phyloP scores from a whole-genome alignment of 2,113 vertebrate species.

The Chaetodon trifascialis region DNA sequence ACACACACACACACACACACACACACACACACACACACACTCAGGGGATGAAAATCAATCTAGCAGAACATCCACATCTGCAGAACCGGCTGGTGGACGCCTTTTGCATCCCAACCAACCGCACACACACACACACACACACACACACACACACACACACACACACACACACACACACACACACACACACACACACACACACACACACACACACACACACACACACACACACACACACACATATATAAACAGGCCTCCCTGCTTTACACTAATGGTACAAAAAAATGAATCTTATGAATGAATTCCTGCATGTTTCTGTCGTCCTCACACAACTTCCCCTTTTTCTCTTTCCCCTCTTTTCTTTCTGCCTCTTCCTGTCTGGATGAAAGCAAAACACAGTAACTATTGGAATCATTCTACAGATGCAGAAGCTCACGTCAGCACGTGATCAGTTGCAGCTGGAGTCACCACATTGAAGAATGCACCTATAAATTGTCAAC shows the following conservation, averaged over 20 bases:
- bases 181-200: slow-evolving; percentile 5
- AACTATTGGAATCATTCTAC: background rate
- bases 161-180: slow-evolving; percentile 1
- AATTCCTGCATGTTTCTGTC: background rate
- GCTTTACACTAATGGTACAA: background rate
- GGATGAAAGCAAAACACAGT: background rate
- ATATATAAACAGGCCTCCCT: background rate
- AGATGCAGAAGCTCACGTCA: background rate
- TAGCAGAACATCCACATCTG: slow-evolving; percentile 70
- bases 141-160: slow-evolving; percentile 3
- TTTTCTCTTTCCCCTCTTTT: background rate
- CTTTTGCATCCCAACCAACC: slow-evolving; percentile 54
- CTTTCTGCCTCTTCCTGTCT: background rate
- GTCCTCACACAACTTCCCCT: background rate
- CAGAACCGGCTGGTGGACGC: slow-evolving; percentile 50
- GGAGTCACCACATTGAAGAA: background rate
- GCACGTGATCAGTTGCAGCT: background rate
- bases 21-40: slow-evolving; percentile 7
- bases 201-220: slow-evolving; percentile 1
- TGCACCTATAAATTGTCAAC: background rate
- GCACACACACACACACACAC: slow-evolving; percentile 8
- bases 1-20: background rate
- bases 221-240: background rate
- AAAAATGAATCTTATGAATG: slow-evolving; percentile 8
- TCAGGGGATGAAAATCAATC: slow-evolving; percentile 61